Conservation (phyloP, 2,113 vertebrate genomes). For the Vidua macroura region DNA sequence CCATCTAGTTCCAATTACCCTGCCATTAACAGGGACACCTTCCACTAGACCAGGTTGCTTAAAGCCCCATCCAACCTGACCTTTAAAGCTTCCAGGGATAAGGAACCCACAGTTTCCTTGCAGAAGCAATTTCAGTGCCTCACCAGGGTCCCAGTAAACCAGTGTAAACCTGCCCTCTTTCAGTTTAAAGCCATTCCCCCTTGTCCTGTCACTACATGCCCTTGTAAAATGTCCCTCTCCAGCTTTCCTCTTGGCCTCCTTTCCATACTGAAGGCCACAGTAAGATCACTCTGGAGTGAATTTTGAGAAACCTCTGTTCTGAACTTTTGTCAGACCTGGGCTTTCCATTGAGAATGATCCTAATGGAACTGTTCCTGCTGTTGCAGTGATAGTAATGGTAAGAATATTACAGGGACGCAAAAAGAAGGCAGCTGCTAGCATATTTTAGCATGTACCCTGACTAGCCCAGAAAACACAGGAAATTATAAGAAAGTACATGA, state of each 20-base stretch:
- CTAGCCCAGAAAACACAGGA: neutral
- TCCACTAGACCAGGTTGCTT: neutral
- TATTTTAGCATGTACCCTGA: neutral
- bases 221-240: neutral
- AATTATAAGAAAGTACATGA: neutral
- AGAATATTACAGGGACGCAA: neutral
- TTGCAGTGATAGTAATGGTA: neutral
- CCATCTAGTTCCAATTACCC: neutral
- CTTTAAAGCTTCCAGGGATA: neutral
- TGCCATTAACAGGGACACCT: neutral
- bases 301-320: neutral
- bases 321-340: neutral
- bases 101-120: neutral
- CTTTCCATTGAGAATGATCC: neutral
- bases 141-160: neutral
- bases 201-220: neutral
- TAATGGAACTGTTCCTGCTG: neutral
- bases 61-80: neutral
- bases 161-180: neutral
- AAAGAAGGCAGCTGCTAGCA: neutral
- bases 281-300: neutral
- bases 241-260: neutral
- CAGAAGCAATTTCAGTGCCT: neutral
- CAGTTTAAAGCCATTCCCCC: neutral
- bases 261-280: neutral